A percentile compares a stretch with the other conserved stretches of the same genome.
phyloP scores from a whole-genome alignment of 2,797 vertebrate species.

The Apodemus agrarius region DNA sequence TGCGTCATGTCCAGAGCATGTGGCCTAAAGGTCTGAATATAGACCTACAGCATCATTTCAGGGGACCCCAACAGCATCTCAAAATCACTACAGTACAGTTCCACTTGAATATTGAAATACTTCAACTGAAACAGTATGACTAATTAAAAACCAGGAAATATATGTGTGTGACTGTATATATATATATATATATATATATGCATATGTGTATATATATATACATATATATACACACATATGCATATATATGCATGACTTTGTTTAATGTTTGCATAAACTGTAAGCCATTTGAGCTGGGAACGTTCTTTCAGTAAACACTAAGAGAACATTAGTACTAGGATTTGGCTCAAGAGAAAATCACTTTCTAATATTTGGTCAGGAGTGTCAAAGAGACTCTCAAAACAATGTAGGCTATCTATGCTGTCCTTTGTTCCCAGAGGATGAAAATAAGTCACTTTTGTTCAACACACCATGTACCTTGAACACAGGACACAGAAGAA shows the following conservation, averaged over 20 bases:
- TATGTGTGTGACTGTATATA: too few species aligned
- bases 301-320: not conserved
- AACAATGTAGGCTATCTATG: not conserved
- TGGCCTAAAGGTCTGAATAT: not conserved
- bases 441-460: not conserved
- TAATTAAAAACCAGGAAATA: not conserved
- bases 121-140: not conserved
- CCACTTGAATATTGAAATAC: not conserved
- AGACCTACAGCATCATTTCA: not conserved
- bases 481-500: too few species aligned
- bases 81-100: too few species aligned
- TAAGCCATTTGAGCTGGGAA: not conserved
- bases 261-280: not conserved
- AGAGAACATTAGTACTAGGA: not conserved
- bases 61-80: not conserved
- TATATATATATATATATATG: not conserved
- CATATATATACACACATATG: too few species aligned
- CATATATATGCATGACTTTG: not conserved
- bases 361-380: not conserved
- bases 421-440: not conserved
- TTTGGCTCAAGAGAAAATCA: not conserved
- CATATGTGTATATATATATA: not conserved
- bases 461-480: not conserved
- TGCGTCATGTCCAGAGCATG: not conserved
- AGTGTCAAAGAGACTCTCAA: not conserved